Evolutionary conservation across 2,797 vertebrate genomes (phyloP).

Genomic region (Avahi laniger): DNA sequence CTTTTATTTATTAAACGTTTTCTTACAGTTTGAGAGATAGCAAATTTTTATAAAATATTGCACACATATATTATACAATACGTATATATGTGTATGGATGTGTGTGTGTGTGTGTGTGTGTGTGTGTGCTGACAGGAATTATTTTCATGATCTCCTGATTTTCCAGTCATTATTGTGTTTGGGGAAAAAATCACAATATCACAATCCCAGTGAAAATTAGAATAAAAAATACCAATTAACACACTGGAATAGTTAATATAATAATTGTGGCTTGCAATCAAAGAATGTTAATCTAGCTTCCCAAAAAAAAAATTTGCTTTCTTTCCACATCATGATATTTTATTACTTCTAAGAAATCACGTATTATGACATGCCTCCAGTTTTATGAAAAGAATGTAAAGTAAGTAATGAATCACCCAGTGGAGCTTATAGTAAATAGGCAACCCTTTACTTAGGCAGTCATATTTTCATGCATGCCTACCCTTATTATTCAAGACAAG

Average conservation of each 20-base stretch:
- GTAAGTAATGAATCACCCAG: background rate
- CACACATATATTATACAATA: background rate
- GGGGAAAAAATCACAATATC: background rate
- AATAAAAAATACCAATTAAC: no score
- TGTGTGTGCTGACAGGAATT: background rate
- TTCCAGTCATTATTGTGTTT: background rate
- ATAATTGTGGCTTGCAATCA: no score
- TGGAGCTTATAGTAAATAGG: background rate
- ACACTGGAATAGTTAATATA: no score
- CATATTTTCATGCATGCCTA: background rate
- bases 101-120: no score
- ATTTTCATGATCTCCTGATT: background rate
- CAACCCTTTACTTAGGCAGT: background rate
- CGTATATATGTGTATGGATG: background rate
- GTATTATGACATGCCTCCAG: background rate
- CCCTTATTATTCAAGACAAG: conserved; percentile 24
- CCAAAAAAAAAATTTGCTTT: background rate
- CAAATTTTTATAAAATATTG: background rate
- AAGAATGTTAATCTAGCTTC: no score
- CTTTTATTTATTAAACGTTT: background rate
- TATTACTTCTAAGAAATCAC: conserved; percentile 31
- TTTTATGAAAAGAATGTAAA: conserved; percentile 4
- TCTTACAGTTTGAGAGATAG: background rate
- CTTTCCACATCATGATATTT: background rate
- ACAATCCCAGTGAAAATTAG: background rate